Evolutionary conservation across 1,140 invertebrate species (phyloP), one percentile per base, ranked within the genome.

Genomic region (Caenorhabditis inopinata): DNA sequence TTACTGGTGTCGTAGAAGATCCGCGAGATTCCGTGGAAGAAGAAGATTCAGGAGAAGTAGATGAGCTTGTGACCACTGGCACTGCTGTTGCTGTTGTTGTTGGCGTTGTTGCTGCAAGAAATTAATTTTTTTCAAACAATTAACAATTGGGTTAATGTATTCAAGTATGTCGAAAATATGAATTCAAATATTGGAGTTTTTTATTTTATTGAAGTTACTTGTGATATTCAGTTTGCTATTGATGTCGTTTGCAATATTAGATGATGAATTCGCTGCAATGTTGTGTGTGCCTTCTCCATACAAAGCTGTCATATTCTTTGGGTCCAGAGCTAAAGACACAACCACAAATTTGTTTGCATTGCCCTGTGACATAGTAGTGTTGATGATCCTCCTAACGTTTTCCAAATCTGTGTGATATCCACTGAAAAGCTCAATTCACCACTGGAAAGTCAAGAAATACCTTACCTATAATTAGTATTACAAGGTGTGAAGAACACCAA

Each of bases 401-500:
- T n/a, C 27, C 58, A 68, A 21, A 38, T 68, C 58, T 7, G 11
- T 32, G n/a, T n/a, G 16, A 38, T 68, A 68, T 0, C n/a, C 32
- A 2, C 58, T 68, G n/a, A 68, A 68, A 68, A 23, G 7, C 2
- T 23, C 6, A 4, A 32, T 58, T 32, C 7, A 58, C 3, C n/a
- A 29, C 21, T 21, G 9, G 7, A 7, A 51, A 0, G 27, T 5
- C 7, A 25, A 51, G n/a, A 68, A 68, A n/a, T n/a, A n/a, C n/a
- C 32, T 21, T 9, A 68, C 58, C 9, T n/a, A 27, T 68, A 68
- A 21, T 18, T 12, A 35, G 58, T 68, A 4, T 6, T 42, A 16
- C 58, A 68, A 21, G 58, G 58, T 4, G 58, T 38, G 58, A 68
- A 68, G 23, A 68, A 68, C 9, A 68, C 58, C n/a, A 68, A 68